These are phyloP conservation scores for Mustela lutreola DNA, from an alignment of 2,113 vertebrate species.

Conservation along the genomic window DNA sequence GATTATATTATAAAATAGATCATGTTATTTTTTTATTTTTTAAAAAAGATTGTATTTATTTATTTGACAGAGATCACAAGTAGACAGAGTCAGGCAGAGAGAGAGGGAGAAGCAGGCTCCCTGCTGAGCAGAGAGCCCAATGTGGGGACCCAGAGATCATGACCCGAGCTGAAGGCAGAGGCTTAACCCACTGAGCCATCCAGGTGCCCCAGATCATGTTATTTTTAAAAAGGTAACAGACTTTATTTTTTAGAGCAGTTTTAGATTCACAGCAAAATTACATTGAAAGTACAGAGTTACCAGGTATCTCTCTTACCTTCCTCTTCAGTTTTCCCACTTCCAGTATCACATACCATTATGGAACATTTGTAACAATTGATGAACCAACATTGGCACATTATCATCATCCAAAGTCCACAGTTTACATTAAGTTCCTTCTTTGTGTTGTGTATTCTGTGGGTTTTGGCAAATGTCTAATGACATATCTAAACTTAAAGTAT, in stretches of 20 bases:
- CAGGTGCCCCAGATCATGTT: background rate
- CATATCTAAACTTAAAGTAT: background rate
- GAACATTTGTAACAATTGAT: background rate
- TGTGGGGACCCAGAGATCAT: no score
- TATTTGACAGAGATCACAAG: no score
- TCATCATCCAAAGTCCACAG: background rate
- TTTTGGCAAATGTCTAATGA: background rate
- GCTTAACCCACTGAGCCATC: no score
- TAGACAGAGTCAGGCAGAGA: no score
- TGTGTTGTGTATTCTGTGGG: background rate
- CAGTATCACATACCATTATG: background rate
- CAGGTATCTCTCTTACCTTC: background rate
- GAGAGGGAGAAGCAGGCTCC: no score
- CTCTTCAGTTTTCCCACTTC: background rate
- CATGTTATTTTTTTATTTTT: background rate
- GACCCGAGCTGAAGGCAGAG: no score
- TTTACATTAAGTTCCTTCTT: background rate
- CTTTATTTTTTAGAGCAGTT: background rate
- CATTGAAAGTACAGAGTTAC: background rate
- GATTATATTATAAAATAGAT: constrained; percentile 47
- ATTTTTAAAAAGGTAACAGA: background rate
- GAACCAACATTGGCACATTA: background rate
- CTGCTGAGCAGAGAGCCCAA: no score
- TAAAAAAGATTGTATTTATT: background rate
- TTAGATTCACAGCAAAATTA: constrained; percentile 21